Evolutionary conservation across 2,888 invertebrate genomes (phyloP).

Genomic region (Phaonia tiefii): DNA sequence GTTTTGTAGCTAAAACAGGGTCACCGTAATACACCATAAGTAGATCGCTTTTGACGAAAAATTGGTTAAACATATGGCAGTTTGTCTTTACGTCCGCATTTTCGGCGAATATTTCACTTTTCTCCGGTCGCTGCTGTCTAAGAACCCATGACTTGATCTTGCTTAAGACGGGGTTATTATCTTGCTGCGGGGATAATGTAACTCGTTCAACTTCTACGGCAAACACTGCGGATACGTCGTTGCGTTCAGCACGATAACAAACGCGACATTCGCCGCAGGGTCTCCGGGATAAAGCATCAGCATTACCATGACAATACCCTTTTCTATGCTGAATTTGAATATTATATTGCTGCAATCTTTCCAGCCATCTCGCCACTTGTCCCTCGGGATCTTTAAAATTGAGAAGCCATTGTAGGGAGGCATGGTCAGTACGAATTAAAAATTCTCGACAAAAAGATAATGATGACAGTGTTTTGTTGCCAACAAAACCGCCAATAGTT

Average conservation of each 20-base stretch:
- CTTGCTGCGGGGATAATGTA: neutral
- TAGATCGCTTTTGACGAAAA: neutral
- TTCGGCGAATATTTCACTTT: neutral
- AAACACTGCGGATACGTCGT: neutral
- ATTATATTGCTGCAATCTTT: slow-evolving; percentile 66
- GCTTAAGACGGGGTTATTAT: neutral
- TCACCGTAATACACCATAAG: neutral
- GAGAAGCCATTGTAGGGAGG: slow-evolving; percentile 73
- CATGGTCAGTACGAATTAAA: slow-evolving; percentile 72
- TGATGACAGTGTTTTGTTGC: slow-evolving; percentile 71
- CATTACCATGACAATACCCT: slow-evolving; percentile 14
- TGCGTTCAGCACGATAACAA: neutral
- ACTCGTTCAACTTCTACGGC: neutral
- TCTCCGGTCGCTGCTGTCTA: neutral
- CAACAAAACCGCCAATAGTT: slow-evolving; percentile 69
- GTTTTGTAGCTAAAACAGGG: too few species aligned
- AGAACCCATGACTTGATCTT: neutral
- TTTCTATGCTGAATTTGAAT: slow-evolving; percentile 39
- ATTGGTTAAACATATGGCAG: neutral
- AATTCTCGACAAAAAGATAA: slow-evolving; percentile 73
- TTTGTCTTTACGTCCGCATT: neutral
- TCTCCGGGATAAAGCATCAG: slow-evolving; percentile 6
- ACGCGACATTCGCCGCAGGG: slow-evolving; percentile 8
- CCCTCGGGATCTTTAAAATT: slow-evolving; percentile 74
- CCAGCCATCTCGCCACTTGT: slow-evolving; percentile 70